Conservation (phyloP, 2,888 invertebrate genomes). For the Euspilapteryx auroguttella region DNA sequence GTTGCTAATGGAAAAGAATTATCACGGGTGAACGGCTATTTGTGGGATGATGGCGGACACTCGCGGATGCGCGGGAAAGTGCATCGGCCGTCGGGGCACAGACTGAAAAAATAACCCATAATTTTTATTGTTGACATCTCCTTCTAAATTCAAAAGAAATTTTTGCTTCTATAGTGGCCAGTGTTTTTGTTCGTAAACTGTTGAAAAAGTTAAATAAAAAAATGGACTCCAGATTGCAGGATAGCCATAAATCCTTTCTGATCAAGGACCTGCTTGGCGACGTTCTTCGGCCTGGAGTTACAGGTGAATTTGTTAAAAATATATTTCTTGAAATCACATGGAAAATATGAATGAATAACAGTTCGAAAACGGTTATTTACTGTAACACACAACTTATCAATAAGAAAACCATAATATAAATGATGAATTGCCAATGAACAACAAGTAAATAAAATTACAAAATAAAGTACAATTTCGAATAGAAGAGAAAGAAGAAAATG, state of each 20-base stretch:
- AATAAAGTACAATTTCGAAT: too few species aligned
- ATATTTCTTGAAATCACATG: too few species aligned
- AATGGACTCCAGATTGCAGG: constrained; percentile 52
- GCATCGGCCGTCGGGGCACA: constrained; percentile 15
- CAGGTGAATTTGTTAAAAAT: constrained; percentile 10
- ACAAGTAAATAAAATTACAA: too few species aligned
- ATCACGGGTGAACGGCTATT: constrained; percentile 43
- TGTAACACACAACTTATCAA: not conserved
- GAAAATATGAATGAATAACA: too few species aligned
- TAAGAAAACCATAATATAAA: too few species aligned
- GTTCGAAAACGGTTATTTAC: too few species aligned
- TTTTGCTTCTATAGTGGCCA: too few species aligned
- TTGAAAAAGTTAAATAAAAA: too few species aligned
- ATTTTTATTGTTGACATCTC: not conserved
- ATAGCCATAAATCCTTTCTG: constrained; percentile 77
- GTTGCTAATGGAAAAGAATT: constrained; percentile 49
- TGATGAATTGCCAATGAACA: too few species aligned
- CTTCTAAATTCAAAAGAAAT: too few species aligned
- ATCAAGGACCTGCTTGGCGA: constrained; percentile 84
- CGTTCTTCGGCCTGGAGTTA: constrained; percentile 50
- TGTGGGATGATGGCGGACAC: constrained; percentile 50
- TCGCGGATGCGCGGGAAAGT: constrained; percentile 43
- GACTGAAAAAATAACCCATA: not conserved
- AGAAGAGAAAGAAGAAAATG: too few species aligned
- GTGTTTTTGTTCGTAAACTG: too few species aligned